Percentiles rank a stretch among this genome's conserved stretches.
Evolutionary conservation across 1,140 invertebrate genomes (phyloP).

Genomic region (Drosophila equinoxialis): DNA sequence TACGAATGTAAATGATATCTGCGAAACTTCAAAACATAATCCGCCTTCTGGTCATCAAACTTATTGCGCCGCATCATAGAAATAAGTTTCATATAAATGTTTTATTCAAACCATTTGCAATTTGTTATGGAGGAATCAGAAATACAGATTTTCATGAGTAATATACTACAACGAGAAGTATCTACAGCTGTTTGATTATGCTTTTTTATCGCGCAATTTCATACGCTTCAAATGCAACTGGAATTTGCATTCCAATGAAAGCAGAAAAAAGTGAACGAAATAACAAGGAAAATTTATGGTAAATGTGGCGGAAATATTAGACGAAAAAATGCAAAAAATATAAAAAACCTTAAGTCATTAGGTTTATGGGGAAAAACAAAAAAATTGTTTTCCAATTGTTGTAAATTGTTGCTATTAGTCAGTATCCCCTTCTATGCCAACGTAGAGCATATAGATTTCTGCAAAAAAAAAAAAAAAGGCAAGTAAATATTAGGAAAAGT

Average conservation of each 20-base stretch:
- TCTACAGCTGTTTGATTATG: conserved; percentile 46
- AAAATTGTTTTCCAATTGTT: conserved; percentile 10
- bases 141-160: conserved; percentile 6
- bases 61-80: conserved; percentile 5
- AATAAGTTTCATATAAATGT: neutral
- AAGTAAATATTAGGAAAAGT: conserved; percentile 13
- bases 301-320: conserved; percentile 13
- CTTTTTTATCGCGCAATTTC: conserved; percentile 45
- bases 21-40: neutral
- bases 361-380: neutral
- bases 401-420: neutral
- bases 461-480: conserved; percentile 7
- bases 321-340: conserved; percentile 12
- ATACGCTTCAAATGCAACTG: conserved; percentile 38
- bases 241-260: conserved; percentile 48
- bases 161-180: conserved; percentile 1
- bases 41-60: neutral
- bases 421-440: conserved; percentile 54
- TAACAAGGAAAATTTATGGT: conserved; percentile 3
- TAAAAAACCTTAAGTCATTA: neutral
- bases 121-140: conserved; percentile 42
- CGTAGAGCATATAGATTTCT: conserved; percentile 50
- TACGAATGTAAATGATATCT: neutral
- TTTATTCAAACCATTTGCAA: neutral
- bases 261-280: neutral